Evolutionary conservation across 2,113 vertebrate genomes (phyloP).

Genomic region (Corydoras maculifer): DNA sequence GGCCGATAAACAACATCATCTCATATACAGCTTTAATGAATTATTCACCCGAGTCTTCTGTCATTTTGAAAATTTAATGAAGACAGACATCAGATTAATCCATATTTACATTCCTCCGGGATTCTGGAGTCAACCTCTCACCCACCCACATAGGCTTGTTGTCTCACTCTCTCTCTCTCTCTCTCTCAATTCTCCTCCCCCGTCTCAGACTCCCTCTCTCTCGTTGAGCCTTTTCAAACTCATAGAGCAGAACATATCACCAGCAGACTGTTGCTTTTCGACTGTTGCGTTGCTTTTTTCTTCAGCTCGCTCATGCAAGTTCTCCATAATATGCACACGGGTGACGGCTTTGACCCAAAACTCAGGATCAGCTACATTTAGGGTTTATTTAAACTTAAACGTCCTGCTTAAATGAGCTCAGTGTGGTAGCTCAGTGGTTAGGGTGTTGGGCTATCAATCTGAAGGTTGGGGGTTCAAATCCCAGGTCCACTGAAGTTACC

Average conservation of each 20-base stretch:
- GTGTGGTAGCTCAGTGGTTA: too few species aligned
- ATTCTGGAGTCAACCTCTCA: not conserved
- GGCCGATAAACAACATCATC: constrained; percentile 27
- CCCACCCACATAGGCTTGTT: not conserved
- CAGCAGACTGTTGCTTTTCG: constrained; percentile 23
- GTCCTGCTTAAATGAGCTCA: too few species aligned
- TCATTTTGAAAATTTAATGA: constrained; percentile 44
- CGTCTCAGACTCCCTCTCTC: not conserved
- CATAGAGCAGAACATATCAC: constrained; percentile 16
- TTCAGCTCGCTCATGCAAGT: constrained; percentile 3
- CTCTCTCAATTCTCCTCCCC: not conserved
- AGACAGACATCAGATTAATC: constrained; percentile 41
- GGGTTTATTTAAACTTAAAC: too few species aligned
- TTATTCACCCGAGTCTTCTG: constrained; percentile 39
- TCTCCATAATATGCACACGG: not conserved
- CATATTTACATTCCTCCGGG: constrained; percentile 36
- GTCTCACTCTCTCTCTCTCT: constrained; percentile 6
- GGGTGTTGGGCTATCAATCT: too few species aligned
- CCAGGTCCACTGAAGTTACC: too few species aligned
- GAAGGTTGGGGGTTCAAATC: too few species aligned
- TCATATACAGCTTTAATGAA: constrained; percentile 33
- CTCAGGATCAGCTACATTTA: too few species aligned
- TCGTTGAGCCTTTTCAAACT: constrained; percentile 15
- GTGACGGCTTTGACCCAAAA: too few species aligned
- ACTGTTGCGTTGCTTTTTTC: not conserved